Base-by-base conservation (phyloP, 1,140 invertebrate species). In the Aphis gossypii region DNA sequence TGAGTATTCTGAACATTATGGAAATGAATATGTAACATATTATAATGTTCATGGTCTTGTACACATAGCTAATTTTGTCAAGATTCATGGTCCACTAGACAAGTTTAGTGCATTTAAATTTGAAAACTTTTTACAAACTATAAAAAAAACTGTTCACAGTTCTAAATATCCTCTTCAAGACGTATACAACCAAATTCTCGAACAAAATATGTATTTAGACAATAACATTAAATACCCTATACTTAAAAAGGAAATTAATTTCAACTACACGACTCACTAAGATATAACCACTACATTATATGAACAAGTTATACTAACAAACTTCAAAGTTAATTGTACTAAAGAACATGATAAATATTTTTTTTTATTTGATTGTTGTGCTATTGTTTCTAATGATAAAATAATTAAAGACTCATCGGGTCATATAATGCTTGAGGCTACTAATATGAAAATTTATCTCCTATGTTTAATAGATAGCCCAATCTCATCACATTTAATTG, bases 61-160 rank as follows among this genome's bases (percentile, higher is more conserved):
- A 46, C 86, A 88, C 30, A n/a, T 88, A n/a, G 30, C 86, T 46
- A 30, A 88, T 88, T 88, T 88, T 88, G 86, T 88, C 51, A 46
- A 46, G 44, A 46, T 88, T 46, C 86, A 51, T 88, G 86, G 86
- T 88, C 25, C 38, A 88, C 44, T 88, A 9, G 86, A 88, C 30
- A 51, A 41, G 0, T 51, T 51, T 51, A 88, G 46, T n/a, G 86
- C 86, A 30, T 88, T 88, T 46, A 88, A 88, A 51, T 88, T 46
- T 88, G 86, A 88, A 46, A 88, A 88, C 25, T 88, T 21, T 54
- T 20, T 54, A 54, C 76, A 82, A 82, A 82, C 38, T 5, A 82
- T 82, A 82, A 82, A 82, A 82, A 82, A 82, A 82, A 82, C 76
- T 82, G 76, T 82, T 82, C 76, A 82, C 18, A 82, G 18, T 82